Evolutionary conservation across 2,797 vertebrate species (phyloP).

Genomic region (Halcyon smyrnensis): DNA sequence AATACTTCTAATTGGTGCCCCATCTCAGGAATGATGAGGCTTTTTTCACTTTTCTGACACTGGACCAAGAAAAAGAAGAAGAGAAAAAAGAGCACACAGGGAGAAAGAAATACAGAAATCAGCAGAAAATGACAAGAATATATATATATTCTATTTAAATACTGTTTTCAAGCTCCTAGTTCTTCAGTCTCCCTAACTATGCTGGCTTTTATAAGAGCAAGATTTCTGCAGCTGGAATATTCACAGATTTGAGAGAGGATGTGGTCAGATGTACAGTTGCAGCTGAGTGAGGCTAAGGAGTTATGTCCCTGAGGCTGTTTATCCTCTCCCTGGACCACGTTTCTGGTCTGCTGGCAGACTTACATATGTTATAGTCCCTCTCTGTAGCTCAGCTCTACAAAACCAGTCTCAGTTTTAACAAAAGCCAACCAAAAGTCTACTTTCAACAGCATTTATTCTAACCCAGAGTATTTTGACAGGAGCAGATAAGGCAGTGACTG

Average conservation of each 20-base stretch:
- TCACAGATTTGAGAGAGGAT: neutral
- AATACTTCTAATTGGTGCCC: neutral
- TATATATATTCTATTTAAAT: neutral
- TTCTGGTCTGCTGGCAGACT: neutral
- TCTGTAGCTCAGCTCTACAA: neutral
- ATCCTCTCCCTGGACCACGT: neutral
- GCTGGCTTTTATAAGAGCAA: neutral
- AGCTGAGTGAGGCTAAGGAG: neutral
- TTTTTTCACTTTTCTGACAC: neutral
- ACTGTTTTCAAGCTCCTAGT: neutral
- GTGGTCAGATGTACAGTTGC: neutral
- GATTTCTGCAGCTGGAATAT: neutral
- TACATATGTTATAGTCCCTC: fast-evolving
- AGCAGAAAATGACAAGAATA: fast-evolving
- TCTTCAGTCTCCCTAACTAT: neutral
- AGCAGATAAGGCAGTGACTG: neutral
- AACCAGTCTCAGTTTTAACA: neutral
- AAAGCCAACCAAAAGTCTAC: neutral
- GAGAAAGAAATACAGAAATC: neutral
- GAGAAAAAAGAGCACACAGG: fast-evolving
- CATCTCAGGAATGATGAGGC: neutral
- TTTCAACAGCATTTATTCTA: neutral
- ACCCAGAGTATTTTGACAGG: neutral
- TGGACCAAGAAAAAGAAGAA: neutral
- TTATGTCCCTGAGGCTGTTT: neutral